These are phyloP conservation scores for Heliconius cydno DNA, from an alignment of 2,888 invertebrate species.

Conservation along the genomic window DNA sequence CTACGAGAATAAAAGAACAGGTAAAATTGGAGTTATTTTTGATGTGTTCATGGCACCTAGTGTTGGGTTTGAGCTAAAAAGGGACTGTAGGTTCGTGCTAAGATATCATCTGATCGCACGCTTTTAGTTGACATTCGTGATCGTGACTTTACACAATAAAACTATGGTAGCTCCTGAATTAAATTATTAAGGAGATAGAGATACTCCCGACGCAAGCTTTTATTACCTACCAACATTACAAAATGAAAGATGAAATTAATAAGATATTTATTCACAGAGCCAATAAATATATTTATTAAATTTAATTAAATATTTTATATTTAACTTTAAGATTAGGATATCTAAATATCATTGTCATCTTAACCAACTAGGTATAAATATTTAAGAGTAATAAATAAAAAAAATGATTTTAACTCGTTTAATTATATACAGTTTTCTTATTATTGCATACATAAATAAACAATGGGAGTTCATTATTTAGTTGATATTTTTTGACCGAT, in stretches of 20 bases:
- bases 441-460: not conserved
- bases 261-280: conserved; percentile 1
- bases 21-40: conserved; percentile 33
- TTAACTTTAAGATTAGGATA: not conserved
- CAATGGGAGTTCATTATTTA: not conserved
- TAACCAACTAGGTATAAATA: too few relatives aligned
- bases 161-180: conserved; percentile 47
- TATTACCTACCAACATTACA: conserved; percentile 27
- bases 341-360: too few relatives aligned
- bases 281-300: too few relatives aligned
- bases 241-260: conserved; percentile 19
- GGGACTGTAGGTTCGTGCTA: conserved; percentile 55
- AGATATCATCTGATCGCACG: conserved; percentile 58
- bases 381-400: too few relatives aligned
- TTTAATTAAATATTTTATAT: not conserved
- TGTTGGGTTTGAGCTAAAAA: conserved; percentile 45
- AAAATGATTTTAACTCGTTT: not conserved
- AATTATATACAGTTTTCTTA: not conserved
- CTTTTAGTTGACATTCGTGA: conserved; percentile 54
- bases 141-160: conserved; percentile 56
- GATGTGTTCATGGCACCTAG: conserved; percentile 39
- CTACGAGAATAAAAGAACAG: conserved; percentile 45
- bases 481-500: conserved; percentile 5
- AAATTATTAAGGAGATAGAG: conserved; percentile 47
- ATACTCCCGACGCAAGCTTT: conserved; percentile 31